Base-by-base conservation (phyloP, 2,797 vertebrate species). In the Ctenopoma kingsleyae region DNA sequence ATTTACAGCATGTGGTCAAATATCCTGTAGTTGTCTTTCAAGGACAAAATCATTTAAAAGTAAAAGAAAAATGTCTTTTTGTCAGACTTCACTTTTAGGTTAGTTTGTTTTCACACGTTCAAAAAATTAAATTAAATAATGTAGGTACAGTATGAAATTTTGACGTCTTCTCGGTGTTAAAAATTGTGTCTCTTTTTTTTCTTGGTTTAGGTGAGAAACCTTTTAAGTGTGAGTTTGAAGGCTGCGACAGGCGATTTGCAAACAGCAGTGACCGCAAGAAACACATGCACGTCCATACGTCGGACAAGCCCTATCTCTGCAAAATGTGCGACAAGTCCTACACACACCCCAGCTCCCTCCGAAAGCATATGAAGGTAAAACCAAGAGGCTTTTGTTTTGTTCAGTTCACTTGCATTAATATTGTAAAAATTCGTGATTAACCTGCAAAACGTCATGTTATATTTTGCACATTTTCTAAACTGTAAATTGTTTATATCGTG, bases 281-380 rank as follows among this genome's bases (percentile, higher is more conserved):
- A 96, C 98, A 99, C 94, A 99, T 99, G 98, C 98, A 99, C 92
- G 98, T 99, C 91, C 98, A 99, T 89, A 99, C 98, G 76, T 99
- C 97, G 75, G 98, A 99, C 94, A 99, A 99, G 83, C 98, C 98
- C 44, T 99, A 99, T 93, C 96, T 99, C 67, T 99, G 98, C 96
- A 99, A 99, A 97, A 98, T 99, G 98, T 99, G 98, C 85, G 98
- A 99, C 94, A 99, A 99, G 95, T 99, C 98, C 49, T 99, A 99
- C 95, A 99, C 98, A 82, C 98, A 99, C 74, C 98, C 98, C 88
- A 99, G 97, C 94, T 99, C 98, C 79, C 96, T 99, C 89, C 96
- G 98, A 91, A 99, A 99, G 94, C 98, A 99, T 95, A 99, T 98
- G 98, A 99, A 99, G 98, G 98, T 99, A 97, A 87, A 73, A 20